Percentiles rank a stretch among this genome's conserved stretches.
These are phyloP conservation scores for Gryllus bimaculatus DNA, from an alignment of 1,140 invertebrate genomes.

Conservation along the genomic window DNA sequence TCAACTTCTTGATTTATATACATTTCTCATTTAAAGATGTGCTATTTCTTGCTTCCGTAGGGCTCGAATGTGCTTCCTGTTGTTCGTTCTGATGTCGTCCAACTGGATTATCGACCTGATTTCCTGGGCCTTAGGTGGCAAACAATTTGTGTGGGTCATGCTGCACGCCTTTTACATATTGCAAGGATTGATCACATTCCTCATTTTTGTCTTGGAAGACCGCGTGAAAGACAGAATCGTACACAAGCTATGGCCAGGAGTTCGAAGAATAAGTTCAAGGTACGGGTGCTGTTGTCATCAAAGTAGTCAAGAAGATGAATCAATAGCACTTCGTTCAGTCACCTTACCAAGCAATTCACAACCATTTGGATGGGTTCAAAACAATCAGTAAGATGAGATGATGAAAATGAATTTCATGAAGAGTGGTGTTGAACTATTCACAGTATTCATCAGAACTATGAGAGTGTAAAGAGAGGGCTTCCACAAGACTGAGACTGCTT, in stretches of 20 bases:
- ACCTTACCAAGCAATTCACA: neutral
- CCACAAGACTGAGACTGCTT: neutral
- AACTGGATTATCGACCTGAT: neutral
- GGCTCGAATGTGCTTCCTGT: neutral
- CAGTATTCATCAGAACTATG: neutral
- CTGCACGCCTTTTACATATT: neutral
- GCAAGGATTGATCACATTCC: neutral
- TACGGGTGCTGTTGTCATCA: neutral
- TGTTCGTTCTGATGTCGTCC: neutral
- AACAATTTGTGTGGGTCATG: neutral
- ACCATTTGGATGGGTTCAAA: neutral
- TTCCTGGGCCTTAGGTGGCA: neutral
- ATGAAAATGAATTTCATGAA: neutral
- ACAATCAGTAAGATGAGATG: neutral
- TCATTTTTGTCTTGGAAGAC: neutral
- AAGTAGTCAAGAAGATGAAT: neutral
- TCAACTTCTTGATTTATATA: no score
- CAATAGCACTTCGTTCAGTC: neutral
- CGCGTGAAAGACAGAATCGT: neutral
- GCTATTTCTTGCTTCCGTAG: neutral
- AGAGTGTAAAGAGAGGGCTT: no score
- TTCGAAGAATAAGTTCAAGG: neutral
- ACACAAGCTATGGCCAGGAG: neutral
- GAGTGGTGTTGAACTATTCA: neutral
- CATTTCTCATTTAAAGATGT: no score